Percentiles rank a stretch among this genome's conserved stretches.
These are phyloP conservation scores for Tilapia sparmanii DNA, from an alignment of 2,113 vertebrate species.

Conservation along the genomic window DNA sequence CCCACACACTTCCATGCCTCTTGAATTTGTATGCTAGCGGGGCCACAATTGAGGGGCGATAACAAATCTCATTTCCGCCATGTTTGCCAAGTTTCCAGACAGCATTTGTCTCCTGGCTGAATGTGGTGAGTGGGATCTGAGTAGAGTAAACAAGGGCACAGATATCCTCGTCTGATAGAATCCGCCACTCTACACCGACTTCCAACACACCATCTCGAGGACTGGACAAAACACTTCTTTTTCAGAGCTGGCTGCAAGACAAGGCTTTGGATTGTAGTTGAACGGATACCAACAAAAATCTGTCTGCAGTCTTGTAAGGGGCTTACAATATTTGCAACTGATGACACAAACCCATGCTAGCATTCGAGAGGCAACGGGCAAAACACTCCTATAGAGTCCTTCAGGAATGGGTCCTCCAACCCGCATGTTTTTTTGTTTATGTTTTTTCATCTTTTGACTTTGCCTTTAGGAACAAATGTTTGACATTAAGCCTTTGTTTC, in stretches of 20 bases:
- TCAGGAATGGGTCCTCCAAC: neutral
- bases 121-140: constrained; percentile 24
- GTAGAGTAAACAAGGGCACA: constrained; percentile 35
- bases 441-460: neutral
- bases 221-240: neutral
- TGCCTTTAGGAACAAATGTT: neutral
- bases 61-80: constrained; percentile 57
- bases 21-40: neutral
- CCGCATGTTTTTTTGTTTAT: rapidly evolving
- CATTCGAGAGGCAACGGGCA: rapidly evolving
- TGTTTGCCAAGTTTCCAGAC: constrained; percentile 49
- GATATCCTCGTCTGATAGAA: constrained; percentile 23
- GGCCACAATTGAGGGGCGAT: constrained; percentile 21
- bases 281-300: neutral
- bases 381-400: neutral
- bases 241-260: neutral
- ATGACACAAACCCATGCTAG: neutral
- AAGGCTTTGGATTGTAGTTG: neutral
- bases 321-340: rapidly evolving
- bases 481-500: neutral
- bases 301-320: neutral
- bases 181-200: neutral
- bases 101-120: constrained; percentile 43
- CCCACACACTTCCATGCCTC: neutral
- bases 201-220: neutral